Percentiles rank a stretch among this genome's conserved stretches.
These are phyloP conservation scores for Lacerta agilis DNA, from an alignment of 2,797 vertebrate species.

Conservation along the genomic window DNA sequence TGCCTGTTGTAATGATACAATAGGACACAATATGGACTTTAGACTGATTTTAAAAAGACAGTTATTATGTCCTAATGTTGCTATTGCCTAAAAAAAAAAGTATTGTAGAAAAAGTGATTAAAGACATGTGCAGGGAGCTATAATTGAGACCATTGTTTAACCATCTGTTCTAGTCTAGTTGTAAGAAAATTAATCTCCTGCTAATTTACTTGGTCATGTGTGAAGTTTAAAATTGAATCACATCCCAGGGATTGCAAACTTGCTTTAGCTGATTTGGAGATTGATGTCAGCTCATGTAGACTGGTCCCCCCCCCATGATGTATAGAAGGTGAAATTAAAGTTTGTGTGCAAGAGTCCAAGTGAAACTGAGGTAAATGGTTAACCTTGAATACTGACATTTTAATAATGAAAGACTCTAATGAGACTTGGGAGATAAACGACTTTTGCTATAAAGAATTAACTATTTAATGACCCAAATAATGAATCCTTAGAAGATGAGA, in stretches of 20 bases:
- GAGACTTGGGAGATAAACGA: constrained; percentile 1
- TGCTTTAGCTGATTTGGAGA: background rate
- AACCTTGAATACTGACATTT: constrained; percentile 1
- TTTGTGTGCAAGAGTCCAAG: background rate
- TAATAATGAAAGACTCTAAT: constrained; percentile 25
- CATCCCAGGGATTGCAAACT: background rate
- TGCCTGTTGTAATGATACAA: background rate
- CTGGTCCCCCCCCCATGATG: background rate
- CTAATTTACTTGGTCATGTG: constrained; percentile 25
- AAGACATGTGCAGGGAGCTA: background rate
- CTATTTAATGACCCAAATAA: background rate
- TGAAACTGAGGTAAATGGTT: background rate
- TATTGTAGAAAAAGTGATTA: constrained; percentile 19
- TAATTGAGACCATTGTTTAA: constrained; percentile 30
- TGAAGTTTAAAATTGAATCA: constrained; percentile 9
- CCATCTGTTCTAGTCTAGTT: constrained; percentile 14
- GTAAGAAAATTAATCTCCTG: background rate
- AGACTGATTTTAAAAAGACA: background rate
- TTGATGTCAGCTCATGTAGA: background rate
- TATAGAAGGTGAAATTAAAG: background rate
- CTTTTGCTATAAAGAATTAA: background rate
- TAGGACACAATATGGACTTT: background rate
- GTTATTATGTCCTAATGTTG: background rate
- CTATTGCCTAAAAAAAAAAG: background rate
- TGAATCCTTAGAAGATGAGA: background rate